phyloP scores from a whole-genome alignment of 2,113 vertebrate genomes.

The Boleophthalmus pectinirostris region DNA sequence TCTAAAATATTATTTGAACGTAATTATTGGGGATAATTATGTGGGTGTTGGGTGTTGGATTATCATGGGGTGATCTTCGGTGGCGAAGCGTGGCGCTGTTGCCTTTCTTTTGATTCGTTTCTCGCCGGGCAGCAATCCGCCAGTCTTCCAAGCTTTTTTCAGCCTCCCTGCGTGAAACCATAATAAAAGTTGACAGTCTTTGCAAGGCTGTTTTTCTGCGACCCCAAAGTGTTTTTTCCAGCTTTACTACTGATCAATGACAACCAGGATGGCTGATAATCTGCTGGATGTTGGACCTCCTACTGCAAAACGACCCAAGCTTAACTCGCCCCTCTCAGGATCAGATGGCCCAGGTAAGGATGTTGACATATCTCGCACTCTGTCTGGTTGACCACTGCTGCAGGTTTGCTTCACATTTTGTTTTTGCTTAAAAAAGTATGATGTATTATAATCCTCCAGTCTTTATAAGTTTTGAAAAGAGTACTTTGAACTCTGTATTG shows the following conservation, averaged over 20 bases:
- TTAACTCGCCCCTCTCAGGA: constrained; percentile 89
- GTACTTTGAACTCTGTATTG: neutral
- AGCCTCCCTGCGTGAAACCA: constrained; percentile 32
- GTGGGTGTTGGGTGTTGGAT: constrained; percentile 83
- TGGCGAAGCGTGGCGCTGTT: constrained; percentile 87
- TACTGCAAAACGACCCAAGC: constrained; percentile 92
- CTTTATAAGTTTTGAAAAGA: neutral
- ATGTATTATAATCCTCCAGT: neutral
- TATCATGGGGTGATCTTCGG: constrained; percentile 84
- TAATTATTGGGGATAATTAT: constrained; percentile 75
- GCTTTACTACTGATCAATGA: constrained; percentile 27
- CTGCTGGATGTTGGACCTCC: constrained; percentile 92
- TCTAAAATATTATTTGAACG: constrained; percentile 67
- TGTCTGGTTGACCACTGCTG: neutral
- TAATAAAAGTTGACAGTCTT: constrained; percentile 37
- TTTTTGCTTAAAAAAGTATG: neutral
- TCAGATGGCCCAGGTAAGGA: constrained; percentile 91
- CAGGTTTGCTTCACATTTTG: neutral
- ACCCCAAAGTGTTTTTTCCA: constrained; percentile 29
- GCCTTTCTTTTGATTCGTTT: constrained; percentile 79
- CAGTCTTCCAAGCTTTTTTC: constrained; percentile 58
- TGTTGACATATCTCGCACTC: neutral
- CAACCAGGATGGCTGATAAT: constrained; percentile 89
- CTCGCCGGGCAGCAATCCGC: constrained; percentile 64
- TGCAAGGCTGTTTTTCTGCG: constrained; percentile 23